These are phyloP conservation scores for Ceryle rudis DNA, from an alignment of 2,797 vertebrate species.

Conservation along the genomic window DNA sequence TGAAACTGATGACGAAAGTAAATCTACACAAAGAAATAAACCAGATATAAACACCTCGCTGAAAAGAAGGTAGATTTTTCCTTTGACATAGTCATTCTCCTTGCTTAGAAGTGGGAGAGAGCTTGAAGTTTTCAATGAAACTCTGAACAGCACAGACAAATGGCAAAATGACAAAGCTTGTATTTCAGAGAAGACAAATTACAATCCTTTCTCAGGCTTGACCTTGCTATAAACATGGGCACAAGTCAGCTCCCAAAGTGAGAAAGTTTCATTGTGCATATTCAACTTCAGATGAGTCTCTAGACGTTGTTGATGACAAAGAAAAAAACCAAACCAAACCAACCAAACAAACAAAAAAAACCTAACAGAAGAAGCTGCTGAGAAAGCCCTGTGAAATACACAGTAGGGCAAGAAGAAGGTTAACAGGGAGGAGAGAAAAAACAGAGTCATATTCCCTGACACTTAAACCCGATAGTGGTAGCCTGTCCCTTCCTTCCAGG, in stretches of 20 bases:
- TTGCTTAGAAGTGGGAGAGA: background rate
- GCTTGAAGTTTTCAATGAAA: background rate
- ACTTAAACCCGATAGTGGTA: background rate
- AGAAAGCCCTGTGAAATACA: background rate
- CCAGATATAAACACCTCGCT: background rate
- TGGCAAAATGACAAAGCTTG: background rate
- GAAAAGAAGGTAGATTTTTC: background rate
- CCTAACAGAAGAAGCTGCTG: background rate
- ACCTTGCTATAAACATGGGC: constrained; percentile 22
- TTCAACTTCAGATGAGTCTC: background rate
- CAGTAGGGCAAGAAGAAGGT: background rate
- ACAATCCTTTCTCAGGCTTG: background rate
- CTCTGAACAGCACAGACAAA: background rate
- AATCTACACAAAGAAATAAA: background rate
- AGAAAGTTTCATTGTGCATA: background rate
- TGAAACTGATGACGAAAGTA: background rate
- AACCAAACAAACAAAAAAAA: background rate
- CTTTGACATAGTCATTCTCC: background rate
- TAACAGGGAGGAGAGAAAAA: background rate
- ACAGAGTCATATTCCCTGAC: background rate
- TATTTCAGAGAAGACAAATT: background rate
- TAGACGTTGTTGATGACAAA: background rate
- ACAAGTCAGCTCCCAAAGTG: background rate
- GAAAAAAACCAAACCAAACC: background rate
- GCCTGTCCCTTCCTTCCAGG: background rate